Evolutionary conservation across 1,140 invertebrate species (phyloP).

Genomic region (Diorhabda carinulata): DNA sequence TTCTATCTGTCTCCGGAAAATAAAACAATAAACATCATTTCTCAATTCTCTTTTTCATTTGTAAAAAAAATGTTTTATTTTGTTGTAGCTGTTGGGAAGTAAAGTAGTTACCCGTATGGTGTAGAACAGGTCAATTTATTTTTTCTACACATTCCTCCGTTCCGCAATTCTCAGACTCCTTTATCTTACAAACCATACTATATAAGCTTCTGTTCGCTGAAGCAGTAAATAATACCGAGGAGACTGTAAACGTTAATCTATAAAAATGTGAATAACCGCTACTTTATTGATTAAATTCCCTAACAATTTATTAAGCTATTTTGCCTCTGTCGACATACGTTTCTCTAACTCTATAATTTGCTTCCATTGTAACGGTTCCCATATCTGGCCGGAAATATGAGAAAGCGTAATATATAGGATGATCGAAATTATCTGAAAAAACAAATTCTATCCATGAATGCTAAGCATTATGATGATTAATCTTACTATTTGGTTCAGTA

Average conservation of each 20-base stretch:
- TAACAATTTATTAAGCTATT: constrained; percentile 3
- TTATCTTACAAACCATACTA: neutral
- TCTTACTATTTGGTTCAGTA: no score
- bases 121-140: neutral
- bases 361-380: neutral
- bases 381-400: neutral
- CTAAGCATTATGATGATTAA: no score
- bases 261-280: neutral
- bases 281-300: constrained; percentile 3
- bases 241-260: neutral
- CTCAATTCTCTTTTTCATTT: no score
- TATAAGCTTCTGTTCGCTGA: neutral
- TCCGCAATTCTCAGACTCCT: neutral
- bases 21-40: no score
- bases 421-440: no score
- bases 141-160: neutral
- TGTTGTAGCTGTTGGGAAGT: no score
- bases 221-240: constrained; percentile 2
- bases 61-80: no score
- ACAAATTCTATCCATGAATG: no score
- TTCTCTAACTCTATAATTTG: neutral
- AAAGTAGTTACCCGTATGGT: no score
- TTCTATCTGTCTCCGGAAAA: no score
- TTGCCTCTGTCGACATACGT: neutral
- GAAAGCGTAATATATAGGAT: neutral